Evolutionary conservation across 2,797 vertebrate species (phyloP).

Genomic region (Remorina albescens): DNA sequence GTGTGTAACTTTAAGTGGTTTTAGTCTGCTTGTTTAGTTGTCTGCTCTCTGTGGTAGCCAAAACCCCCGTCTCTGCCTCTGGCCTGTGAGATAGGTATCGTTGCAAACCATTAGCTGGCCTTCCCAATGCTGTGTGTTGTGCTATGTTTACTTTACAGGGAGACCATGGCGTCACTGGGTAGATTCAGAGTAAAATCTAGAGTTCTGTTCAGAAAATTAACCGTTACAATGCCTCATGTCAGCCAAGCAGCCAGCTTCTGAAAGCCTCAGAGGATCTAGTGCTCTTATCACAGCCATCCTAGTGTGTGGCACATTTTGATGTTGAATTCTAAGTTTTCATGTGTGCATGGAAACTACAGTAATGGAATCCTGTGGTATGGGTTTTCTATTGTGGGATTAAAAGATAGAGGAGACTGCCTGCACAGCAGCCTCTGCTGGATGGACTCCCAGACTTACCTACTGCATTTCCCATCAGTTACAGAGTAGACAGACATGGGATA

Average conservation of each 20-base stretch:
- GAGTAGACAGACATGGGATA: slow-evolving; percentile 5
- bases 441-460: slow-evolving; percentile 20
- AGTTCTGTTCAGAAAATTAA: not conserved
- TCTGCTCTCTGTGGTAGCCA: slow-evolving; percentile 30
- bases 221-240: not conserved
- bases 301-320: not conserved
- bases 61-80: slow-evolving; percentile 29
- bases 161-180: not conserved
- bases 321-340: not conserved
- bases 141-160: not conserved
- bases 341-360: not conserved
- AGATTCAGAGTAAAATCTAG: not conserved
- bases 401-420: slow-evolving; percentile 2
- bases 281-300: not conserved
- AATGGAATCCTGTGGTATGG: slow-evolving; percentile 3
- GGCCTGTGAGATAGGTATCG: slow-evolving; percentile 26
- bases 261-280: not conserved
- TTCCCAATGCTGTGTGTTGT: slow-evolving; percentile 12
- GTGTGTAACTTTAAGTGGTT: slow-evolving; percentile 39
- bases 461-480: slow-evolving; percentile 3
- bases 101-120: slow-evolving; percentile 11
- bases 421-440: slow-evolving; percentile 24
- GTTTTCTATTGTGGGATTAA: slow-evolving; percentile 26
- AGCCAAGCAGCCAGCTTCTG: not conserved
- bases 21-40: slow-evolving; percentile 45